These are phyloP conservation scores for Oreochromis spilurus DNA, from an alignment of 2,113 vertebrate genomes.

Conservation along the genomic window DNA sequence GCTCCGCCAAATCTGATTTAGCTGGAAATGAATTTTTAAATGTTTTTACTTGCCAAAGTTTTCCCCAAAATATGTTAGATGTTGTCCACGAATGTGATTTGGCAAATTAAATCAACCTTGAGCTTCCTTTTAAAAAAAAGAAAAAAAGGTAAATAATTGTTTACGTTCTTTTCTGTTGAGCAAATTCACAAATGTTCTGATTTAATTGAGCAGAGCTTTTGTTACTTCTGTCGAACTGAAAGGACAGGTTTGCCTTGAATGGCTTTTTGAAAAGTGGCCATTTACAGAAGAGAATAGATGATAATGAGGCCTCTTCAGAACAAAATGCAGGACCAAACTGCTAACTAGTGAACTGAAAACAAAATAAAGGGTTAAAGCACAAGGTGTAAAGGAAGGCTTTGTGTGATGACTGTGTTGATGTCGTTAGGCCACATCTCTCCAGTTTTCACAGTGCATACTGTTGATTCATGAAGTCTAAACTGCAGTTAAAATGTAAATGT, in stretches of 20 bases:
- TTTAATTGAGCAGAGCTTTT: neutral
- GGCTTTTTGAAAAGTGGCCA: neutral
- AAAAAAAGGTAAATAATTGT: neutral
- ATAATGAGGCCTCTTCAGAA: neutral
- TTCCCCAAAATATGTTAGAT: neutral
- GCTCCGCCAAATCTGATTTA: neutral
- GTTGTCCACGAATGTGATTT: neutral
- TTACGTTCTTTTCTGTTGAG: neutral
- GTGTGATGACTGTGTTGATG: neutral
- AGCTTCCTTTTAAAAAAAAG: neutral
- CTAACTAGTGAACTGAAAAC: neutral
- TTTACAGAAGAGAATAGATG: neutral
- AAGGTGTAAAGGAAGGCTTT: neutral
- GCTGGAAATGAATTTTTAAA: neutral
- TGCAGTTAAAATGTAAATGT: neutral
- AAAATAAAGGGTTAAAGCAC: neutral
- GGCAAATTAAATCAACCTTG: accelerated
- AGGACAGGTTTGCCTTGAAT: neutral
- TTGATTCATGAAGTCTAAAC: neutral
- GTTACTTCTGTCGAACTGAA: neutral
- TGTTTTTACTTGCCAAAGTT: neutral
- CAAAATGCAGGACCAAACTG: neutral
- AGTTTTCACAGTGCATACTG: neutral
- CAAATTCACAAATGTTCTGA: neutral
- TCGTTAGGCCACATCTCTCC: neutral